These are phyloP conservation scores for Paracanthobrama guichenoti DNA, from an alignment of 2,113 vertebrate species.

Conservation along the genomic window DNA sequence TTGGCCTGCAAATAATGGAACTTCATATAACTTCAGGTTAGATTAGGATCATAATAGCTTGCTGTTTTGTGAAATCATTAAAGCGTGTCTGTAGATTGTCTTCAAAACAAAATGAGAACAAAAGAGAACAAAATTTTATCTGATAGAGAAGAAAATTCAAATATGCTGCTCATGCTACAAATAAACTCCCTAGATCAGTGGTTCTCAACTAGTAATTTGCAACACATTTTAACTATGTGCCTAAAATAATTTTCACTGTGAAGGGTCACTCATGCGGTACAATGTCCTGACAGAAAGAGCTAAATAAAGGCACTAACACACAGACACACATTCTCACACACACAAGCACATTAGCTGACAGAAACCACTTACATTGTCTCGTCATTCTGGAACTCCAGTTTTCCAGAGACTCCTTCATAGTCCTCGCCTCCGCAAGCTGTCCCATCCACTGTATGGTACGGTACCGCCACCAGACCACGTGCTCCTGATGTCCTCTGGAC, in stretches of 20 bases:
- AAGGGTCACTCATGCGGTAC: background rate
- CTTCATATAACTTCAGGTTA: too few relatives aligned
- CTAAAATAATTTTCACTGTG: background rate
- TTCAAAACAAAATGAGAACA: too few relatives aligned
- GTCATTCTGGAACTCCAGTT: slow-evolving; percentile 83
- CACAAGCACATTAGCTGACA: slow-evolving; percentile 5
- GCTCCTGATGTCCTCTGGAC: slow-evolving; percentile 82
- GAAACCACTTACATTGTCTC: slow-evolving; percentile 80
- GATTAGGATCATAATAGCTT: too few relatives aligned
- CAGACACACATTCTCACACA: slow-evolving; percentile 34
- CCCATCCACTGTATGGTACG: slow-evolving; percentile 77
- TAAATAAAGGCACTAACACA: background rate
- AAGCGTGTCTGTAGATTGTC: too few relatives aligned
- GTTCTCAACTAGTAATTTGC: too few relatives aligned
- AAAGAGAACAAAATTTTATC: too few relatives aligned
- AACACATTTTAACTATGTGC: too few relatives aligned
- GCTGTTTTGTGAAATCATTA: too few relatives aligned
- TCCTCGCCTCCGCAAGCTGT: slow-evolving; percentile 80
- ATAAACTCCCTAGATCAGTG: too few relatives aligned
- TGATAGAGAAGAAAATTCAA: too few relatives aligned
- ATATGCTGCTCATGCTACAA: too few relatives aligned
- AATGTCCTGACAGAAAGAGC: slow-evolving; percentile 13
- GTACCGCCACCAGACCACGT: slow-evolving; percentile 79
- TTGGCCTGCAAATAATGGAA: too few relatives aligned
- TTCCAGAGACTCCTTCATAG: slow-evolving; percentile 74